Evolutionary conservation across 2,888 invertebrate genomes (phyloP), one percentile per base, ranked within the genome.

Genomic region (Villa cingulata): DNA sequence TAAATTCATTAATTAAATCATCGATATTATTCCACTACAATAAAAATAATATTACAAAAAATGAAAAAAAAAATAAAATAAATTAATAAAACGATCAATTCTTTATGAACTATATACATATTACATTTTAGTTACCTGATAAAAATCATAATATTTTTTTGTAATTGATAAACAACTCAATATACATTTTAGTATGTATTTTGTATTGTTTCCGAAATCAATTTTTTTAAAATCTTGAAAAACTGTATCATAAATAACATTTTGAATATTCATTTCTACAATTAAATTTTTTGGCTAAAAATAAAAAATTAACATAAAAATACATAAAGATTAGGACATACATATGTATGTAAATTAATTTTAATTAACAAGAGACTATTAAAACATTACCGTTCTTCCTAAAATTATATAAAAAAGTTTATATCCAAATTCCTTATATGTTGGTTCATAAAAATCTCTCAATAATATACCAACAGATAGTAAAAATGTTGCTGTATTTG

Each of bases 11-110:
- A 40, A 67, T 56, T 59, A 67, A 58, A 46, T 67, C 66, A 43
- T 67, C 68, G 6, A 60, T 57, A 48, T 59, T 55, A 47, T 58
- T 65, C 68, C 68, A 67, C 67, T 67, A 48, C 4, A 55, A 32
- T 12, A 14, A 32, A 32, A 32, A 32, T 12, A 32, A 32, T 32
- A 2, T 27, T 27, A 27, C 6, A 27, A 27, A 10, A 7, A 10
- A 15, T 7, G n/a, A 34, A 34, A 34, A n/a, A n/a, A n/a, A n/a
- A n/a, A n/a, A n/a, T n/a, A n/a, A n/a, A n/a, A n/a, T n/a, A n/a
- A n/a, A n/a, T n/a, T n/a, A n/a, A n/a, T n/a, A n/a, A n/a, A n/a
- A n/a, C n/a, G n/a, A n/a, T n/a, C n/a, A n/a, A n/a, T 34, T 9
- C 5, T 34, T 34, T 15, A 7, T 4, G 4, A 34, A 34, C 12